These are phyloP conservation scores for Hozukius guyotensis DNA, from an alignment of 2,797 vertebrate species.

Conservation along the genomic window DNA sequence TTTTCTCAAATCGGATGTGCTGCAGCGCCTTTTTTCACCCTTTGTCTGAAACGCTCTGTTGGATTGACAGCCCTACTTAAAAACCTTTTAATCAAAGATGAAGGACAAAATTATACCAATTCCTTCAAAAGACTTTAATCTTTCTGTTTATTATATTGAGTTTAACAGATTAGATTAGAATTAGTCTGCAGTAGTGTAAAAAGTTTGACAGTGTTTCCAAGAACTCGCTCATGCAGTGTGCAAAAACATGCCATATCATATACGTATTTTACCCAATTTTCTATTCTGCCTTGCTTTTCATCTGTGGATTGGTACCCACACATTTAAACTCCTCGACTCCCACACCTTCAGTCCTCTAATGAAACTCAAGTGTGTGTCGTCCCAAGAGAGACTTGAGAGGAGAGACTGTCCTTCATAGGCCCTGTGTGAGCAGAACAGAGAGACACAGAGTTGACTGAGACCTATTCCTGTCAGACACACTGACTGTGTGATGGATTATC, in stretches of 20 bases:
- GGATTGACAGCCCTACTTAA: neutral
- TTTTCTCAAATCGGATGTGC: too few relatives aligned
- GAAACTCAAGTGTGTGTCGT: conserved; percentile 48
- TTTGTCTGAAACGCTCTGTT: too few relatives aligned
- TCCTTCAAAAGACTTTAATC: neutral
- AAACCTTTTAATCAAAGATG: neutral
- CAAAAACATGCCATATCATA: neutral
- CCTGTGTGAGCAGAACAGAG: conserved; percentile 29
- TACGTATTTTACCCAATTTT: neutral
- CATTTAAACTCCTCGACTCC: conserved; percentile 18
- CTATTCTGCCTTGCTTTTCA: neutral
- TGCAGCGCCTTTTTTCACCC: too few relatives aligned
- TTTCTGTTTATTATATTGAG: neutral
- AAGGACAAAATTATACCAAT: neutral
- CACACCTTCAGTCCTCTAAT: conserved; percentile 43
- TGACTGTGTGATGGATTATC: conserved; percentile 86
- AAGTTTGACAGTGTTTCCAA: neutral
- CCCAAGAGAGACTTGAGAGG: conserved; percentile 46
- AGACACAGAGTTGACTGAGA: conserved; percentile 61
- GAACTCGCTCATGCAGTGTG: neutral
- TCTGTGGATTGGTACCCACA: neutral
- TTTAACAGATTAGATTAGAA: neutral
- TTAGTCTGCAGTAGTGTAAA: neutral
- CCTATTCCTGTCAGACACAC: conserved; percentile 76
- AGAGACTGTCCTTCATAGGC: conserved; percentile 68